A percentile compares a stretch with the other conserved stretches of the same genome.
phyloP scores from a whole-genome alignment of 2,888 invertebrate species.

The Apantesis nais region DNA sequence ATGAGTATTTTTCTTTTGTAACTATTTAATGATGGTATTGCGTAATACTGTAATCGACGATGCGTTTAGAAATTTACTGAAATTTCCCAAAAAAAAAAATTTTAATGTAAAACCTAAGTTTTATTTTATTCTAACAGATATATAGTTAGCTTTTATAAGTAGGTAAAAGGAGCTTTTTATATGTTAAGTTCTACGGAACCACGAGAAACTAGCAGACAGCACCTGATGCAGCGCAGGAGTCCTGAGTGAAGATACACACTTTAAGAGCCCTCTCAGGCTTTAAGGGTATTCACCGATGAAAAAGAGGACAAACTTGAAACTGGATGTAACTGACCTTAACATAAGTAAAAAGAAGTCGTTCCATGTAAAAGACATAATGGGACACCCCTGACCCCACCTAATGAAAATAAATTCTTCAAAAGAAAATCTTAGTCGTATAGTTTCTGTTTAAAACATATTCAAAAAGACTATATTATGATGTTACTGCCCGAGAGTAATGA shows the following conservation, averaged over 20 bases:
- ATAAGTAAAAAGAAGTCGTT: too few species aligned
- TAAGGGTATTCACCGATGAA: too few species aligned
- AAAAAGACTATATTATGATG: background rate
- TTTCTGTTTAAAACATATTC: background rate
- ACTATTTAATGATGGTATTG: background rate
- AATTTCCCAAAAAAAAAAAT: too few species aligned
- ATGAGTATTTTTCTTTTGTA: slow-evolving; percentile 46
- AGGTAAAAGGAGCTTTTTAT: background rate
- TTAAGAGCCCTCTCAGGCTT: too few species aligned
- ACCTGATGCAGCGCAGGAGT: too few species aligned
- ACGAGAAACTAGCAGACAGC: too few species aligned
- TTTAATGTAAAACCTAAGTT: background rate
- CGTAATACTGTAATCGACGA: background rate
- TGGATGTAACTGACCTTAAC: too few species aligned
- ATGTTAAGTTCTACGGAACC: background rate
- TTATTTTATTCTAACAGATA: background rate
- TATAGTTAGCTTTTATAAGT: too few species aligned
- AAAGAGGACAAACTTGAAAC: too few species aligned
- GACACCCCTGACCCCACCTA: background rate
- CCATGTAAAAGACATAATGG: too few species aligned
- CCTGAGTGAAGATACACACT: too few species aligned
- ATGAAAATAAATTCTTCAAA: too few species aligned
- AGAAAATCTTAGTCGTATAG: background rate
- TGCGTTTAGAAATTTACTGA: background rate
- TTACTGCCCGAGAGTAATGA: slow-evolving; percentile 1